phyloP scores from a whole-genome alignment of 92 coral and sea anemone species.

The Porites divaricata region DNA sequence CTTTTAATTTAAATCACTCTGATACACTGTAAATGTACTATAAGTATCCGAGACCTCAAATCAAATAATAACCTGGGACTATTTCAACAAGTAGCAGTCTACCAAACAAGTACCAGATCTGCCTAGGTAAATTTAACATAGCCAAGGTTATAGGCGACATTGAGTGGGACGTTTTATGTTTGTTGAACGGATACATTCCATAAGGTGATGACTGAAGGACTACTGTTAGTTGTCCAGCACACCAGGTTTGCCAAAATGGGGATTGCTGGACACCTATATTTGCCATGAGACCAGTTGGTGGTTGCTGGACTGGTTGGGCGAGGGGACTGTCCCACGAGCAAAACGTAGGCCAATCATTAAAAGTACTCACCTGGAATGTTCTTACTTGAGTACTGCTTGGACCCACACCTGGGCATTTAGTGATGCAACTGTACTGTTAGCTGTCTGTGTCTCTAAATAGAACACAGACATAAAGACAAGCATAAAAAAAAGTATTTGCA shows the following conservation, averaged over 20 bases:
- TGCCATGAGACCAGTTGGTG: slow-evolving; percentile 2
- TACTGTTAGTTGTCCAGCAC: neutral
- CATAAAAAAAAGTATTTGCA: slow-evolving; percentile 27
- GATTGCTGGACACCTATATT: slow-evolving; percentile 32
- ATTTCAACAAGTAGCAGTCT: slow-evolving; percentile 42
- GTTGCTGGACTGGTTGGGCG: slow-evolving; percentile 52
- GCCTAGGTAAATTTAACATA: slow-evolving; percentile 24
- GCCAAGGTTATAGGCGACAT: slow-evolving; percentile 56
- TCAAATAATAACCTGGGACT: slow-evolving; percentile 20
- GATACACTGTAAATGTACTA: too few relatives aligned
- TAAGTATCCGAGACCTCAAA: neutral
- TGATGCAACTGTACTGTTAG: neutral
- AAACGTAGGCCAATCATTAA: slow-evolving; percentile 43
- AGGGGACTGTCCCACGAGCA: slow-evolving; percentile 24
- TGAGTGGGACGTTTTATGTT: slow-evolving; percentile 38
- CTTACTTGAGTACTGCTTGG: neutral
- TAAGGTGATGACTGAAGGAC: slow-evolving; percentile 21
- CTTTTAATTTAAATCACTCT: too few relatives aligned
- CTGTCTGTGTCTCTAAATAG: slow-evolving; percentile 20
- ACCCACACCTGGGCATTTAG: slow-evolving; percentile 29
- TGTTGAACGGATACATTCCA: slow-evolving; percentile 39
- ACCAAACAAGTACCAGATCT: slow-evolving; percentile 35
- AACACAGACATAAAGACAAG: slow-evolving; percentile 41
- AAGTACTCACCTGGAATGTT: slow-evolving; percentile 26
- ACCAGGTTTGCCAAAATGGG: slow-evolving; percentile 22